phyloP scores from a whole-genome alignment of 2,888 invertebrate genomes.

The Perithous albicinctus region DNA sequence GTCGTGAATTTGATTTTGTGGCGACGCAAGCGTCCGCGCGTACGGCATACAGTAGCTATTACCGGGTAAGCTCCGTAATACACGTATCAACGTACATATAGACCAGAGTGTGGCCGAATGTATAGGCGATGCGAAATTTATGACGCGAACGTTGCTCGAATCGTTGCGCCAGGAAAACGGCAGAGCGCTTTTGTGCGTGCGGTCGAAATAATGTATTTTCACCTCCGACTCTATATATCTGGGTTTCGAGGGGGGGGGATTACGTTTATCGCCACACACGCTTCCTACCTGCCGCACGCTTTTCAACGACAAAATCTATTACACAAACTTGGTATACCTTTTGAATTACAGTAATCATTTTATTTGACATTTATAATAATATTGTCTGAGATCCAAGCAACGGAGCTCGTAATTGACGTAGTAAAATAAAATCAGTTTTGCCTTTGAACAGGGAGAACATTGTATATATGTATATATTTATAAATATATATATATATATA shows the following conservation, averaged over 20 bases:
- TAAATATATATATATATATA: too few species aligned
- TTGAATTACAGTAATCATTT: conserved; percentile 46
- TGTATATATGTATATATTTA: neutral
- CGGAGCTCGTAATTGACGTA: conserved; percentile 1
- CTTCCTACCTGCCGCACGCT: conserved; percentile 16
- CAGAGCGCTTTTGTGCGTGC: conserved; percentile 44
- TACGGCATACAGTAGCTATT: conserved; percentile 45
- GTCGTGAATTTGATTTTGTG: conserved; percentile 67
- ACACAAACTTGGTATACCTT: conserved; percentile 8
- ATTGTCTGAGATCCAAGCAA: conserved; percentile 6
- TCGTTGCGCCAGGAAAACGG: conserved; percentile 59
- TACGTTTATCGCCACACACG: conserved; percentile 42
- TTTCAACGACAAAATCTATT: conserved; percentile 49
- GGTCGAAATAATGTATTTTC: conserved; percentile 67
- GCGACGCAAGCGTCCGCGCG: conserved; percentile 54
- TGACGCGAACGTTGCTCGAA: conserved; percentile 59
- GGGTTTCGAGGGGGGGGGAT: conserved; percentile 40
- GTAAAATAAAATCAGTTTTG: conserved; percentile 16
- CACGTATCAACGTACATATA: conserved; percentile 25
- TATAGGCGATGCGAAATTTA: conserved; percentile 58
- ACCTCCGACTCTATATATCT: conserved; percentile 60
- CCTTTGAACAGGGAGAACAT: neutral
- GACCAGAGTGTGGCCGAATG: neutral
- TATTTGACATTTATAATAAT: conserved; percentile 46
- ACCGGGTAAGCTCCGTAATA: conserved; percentile 28